phyloP scores from a whole-genome alignment of 2,888 invertebrate genomes.

The Ormia ochracea region DNA sequence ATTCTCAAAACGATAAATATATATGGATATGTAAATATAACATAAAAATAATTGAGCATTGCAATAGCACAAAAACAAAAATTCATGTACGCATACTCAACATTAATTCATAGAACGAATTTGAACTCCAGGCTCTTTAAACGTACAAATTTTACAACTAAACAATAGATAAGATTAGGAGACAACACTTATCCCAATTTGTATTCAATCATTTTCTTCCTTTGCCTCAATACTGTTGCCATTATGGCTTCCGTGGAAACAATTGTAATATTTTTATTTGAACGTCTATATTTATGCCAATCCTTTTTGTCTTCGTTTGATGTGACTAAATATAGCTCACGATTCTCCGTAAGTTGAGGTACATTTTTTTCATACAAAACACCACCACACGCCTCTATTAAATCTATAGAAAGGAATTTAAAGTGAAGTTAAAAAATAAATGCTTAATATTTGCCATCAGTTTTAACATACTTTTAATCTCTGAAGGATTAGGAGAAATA shows the following conservation, averaged over 20 bases:
- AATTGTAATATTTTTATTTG: constrained; percentile 64
- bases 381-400: constrained; percentile 67
- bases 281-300: constrained; percentile 67
- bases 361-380: constrained; percentile 55
- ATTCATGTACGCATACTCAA: too few species aligned
- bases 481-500: constrained; percentile 65
- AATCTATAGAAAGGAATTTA: constrained; percentile 58
- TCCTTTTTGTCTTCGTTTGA: constrained; percentile 63
- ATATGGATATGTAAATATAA: background rate
- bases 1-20: background rate
- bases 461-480: constrained; percentile 65
- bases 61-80: too few species aligned
- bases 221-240: constrained; percentile 68
- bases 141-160: background rate
- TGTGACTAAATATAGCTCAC: constrained; percentile 66
- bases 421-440: background rate
- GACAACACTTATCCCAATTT: constrained; percentile 53
- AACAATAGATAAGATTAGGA: constrained; percentile 7
- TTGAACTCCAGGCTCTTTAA: constrained; percentile 26
- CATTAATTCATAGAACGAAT: background rate
- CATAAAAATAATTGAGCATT: too few species aligned
- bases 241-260: constrained; percentile 68
- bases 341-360: constrained; percentile 30
- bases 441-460: background rate
- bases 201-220: constrained; percentile 55